Base-by-base conservation (phyloP, 1,140 invertebrate species). In the Sarcophaga bullata region DNA sequence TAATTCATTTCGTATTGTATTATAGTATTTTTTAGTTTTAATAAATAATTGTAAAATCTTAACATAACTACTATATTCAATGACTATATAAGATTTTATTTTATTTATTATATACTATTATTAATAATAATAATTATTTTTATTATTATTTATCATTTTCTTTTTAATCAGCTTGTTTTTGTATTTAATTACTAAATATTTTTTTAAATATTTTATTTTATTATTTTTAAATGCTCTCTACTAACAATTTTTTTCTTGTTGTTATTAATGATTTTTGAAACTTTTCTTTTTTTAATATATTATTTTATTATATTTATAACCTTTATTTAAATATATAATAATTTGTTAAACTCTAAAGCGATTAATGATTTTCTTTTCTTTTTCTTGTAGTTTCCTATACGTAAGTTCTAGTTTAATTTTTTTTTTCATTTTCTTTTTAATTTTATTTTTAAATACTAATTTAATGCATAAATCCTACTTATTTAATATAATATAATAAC, bases 1-100 rank as follows among this genome's bases (percentile, higher is more conserved):
- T 68, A 68, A 17, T 37, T 37, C 25, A 37, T 68, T n/a, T 68
- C 7, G 6, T 58, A 9, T 25, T 25, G 8, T 68, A 19, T 68
- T 58, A 68, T 84, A 84, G 85, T 47, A n/a, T 78, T 78, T 78
- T 78, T 48, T 84, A 37, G 25, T 37, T 37, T 37, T 37, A 37
- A 37, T 37, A 83, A 85, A 85, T 85, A 86, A 84, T 87, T 87
- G 86, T 88, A 87, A 87, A 87, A 87, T 87, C 86, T 87, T 87
- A 87, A 87, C 86, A 86, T 87, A 87, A 88, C 85, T 88, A 88
- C 87, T 37, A 84, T 84, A 86, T 84, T 87, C 86, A 85, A 84
- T 86, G 86, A 84, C 83, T 84, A 37, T 37, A 2, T 37, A 85
- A 85, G 83, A 83, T 85, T 80, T 49, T 37, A 37, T 37, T 83